These are phyloP conservation scores for Cantharis flavilabris DNA, from an alignment of 2,888 invertebrate species.

Conservation along the genomic window DNA sequence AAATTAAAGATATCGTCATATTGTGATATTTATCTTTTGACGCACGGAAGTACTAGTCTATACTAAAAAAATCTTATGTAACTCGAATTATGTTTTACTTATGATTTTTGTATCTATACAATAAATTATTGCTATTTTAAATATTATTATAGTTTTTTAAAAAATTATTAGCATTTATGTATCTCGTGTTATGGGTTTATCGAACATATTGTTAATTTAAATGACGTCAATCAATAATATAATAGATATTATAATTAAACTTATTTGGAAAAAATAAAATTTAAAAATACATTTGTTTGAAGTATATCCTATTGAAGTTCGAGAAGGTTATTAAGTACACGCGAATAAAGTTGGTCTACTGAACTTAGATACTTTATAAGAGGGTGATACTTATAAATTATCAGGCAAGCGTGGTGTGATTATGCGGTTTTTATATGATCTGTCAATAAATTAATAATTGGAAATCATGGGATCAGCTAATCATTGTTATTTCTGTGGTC, in stretches of 20 bases:
- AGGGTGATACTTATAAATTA: not conserved
- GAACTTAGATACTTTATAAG: not conserved
- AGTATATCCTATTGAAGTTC: not conserved
- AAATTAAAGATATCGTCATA: not conserved
- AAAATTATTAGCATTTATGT: not conserved
- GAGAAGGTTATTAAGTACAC: not conserved
- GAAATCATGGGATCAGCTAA: not conserved
- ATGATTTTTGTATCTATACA: not conserved
- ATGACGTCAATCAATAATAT: not conserved
- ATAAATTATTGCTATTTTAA: not conserved
- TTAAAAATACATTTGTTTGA: not conserved
- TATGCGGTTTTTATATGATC: not conserved
- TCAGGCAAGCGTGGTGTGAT: not conserved
- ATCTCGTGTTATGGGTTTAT: not conserved
- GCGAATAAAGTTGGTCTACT: not conserved
- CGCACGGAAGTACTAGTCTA: not conserved
- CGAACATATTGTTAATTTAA: not conserved
- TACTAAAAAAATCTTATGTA: not conserved
- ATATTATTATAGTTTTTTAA: not conserved
- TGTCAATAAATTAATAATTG: not conserved
- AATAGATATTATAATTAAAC: not conserved
- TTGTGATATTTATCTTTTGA: not conserved
- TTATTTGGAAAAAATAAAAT: not conserved
- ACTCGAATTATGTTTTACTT: too few relatives aligned
- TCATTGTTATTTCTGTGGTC: too few relatives aligned